Base-by-base conservation (phyloP, 35 echinoderm and acorn worm genomes). In the Hemicentrotus pulcherrimus region DNA sequence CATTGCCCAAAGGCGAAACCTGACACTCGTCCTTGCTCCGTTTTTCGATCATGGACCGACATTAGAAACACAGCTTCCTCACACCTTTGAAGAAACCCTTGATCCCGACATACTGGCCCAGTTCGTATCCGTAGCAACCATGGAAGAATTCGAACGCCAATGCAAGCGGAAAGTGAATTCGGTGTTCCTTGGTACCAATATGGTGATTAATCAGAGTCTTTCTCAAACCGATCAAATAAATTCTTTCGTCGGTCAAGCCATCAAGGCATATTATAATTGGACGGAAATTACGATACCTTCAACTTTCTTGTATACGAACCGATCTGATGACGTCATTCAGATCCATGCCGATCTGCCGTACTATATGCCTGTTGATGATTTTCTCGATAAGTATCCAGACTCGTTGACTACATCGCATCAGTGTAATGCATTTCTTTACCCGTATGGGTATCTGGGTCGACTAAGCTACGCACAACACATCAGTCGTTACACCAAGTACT, bases 11-110 rank as follows among this genome's bases (percentile, higher is more conserved):
- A 55, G 92, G n/a, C 88, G 65, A 4, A 97, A 97, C 22, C 55
- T 92, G 32, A 95, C 96, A 3, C 12, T 97, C n/a, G 96, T 97
- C 16, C 46, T 97, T 31, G 88, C 96, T 32, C 96, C 96, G 22
- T 97, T 97, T 92, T 97, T 97, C 90, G 91, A 97, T 31, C 96
- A 97, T 28, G 19, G 18, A 33, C 58, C 88, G 24, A 86, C 47
- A 18, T 7, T 95, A 32, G 92, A 96, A n/a, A 85, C 31, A 30
- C 92, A 88, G 28, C 47, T 71, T 10, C 58, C 94, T 86, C 92
- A 87, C 22, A 46, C 85, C 9, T 96, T 96, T 88, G 86, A 95
- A 12, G 96, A 96, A 86, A 96, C 93, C 50, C 52, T 94, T 32
- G 94, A 94, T 50, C 13, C 93, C 46, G 85, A 90, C 6, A 32